A percentile compares a stretch with the other conserved stretches of the same genome.
Evolutionary conservation across 2,888 invertebrate species (phyloP).

Genomic region (Orthosia cruda): DNA sequence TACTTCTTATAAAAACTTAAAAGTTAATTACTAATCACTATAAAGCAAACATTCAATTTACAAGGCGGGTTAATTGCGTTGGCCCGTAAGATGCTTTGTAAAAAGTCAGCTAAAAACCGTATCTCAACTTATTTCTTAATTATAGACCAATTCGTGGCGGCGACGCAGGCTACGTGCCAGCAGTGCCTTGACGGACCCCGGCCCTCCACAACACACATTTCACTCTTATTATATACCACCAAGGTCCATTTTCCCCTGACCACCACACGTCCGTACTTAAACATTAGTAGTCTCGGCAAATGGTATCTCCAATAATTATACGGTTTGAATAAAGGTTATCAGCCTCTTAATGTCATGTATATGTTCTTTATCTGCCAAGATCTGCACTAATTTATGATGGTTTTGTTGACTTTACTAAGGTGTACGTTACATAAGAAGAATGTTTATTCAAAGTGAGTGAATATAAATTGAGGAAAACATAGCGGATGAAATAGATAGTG

Average conservation of each 20-base stretch:
- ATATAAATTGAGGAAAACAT: slow-evolving; percentile 18
- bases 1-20: slow-evolving; percentile 85
- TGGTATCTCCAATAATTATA: slow-evolving; percentile 90
- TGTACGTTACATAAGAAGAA: slow-evolving; percentile 28
- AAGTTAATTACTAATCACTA: slow-evolving; percentile 91
- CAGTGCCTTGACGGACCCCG: slow-evolving; percentile 79
- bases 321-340: slow-evolving; percentile 89
- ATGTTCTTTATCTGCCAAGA: slow-evolving; percentile 82
- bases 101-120: slow-evolving; percentile 90
- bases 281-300: slow-evolving; percentile 84
- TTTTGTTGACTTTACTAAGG: slow-evolving; percentile 64
- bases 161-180: slow-evolving; percentile 87
- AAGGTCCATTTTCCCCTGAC: slow-evolving; percentile 73
- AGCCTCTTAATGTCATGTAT: slow-evolving; percentile 88
- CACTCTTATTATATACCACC: slow-evolving; percentile 69
- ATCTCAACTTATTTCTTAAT: slow-evolving; percentile 92
- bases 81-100: slow-evolving; percentile 88
- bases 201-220: slow-evolving; percentile 59
- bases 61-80: slow-evolving; percentile 91
- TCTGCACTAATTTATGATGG: slow-evolving; percentile 79
- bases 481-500: background rate
- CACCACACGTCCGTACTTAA: slow-evolving; percentile 69
- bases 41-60: slow-evolving; percentile 92
- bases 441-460: slow-evolving; percentile 9
- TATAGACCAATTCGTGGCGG: slow-evolving; percentile 91